These are phyloP conservation scores for Cepaea hortensis DNA, from an alignment of 2,888 invertebrate genomes.

Conservation along the genomic window DNA sequence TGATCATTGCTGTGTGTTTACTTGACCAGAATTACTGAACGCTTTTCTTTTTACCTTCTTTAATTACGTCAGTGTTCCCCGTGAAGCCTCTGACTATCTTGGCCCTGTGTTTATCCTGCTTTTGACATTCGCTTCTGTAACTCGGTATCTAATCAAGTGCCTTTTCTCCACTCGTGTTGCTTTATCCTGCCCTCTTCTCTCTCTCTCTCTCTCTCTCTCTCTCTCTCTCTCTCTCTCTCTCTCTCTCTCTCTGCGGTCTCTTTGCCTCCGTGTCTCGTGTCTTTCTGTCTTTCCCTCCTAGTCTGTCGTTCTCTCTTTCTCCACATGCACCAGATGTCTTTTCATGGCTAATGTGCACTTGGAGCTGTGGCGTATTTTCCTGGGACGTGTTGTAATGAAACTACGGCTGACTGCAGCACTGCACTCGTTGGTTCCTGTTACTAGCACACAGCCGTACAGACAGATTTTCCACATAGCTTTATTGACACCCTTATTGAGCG, in stretches of 20 bases:
- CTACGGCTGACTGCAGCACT: too few relatives aligned
- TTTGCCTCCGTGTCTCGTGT: not conserved
- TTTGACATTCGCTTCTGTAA: too few relatives aligned
- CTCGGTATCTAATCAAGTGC: too few relatives aligned
- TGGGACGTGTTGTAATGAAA: too few relatives aligned
- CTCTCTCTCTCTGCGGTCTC: not conserved
- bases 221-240: not conserved
- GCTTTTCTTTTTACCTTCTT: too few relatives aligned
- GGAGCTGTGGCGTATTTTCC: too few relatives aligned
- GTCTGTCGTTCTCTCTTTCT: not conserved
- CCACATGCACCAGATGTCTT: not conserved
- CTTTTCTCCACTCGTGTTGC: not conserved
- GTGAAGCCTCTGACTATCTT: too few relatives aligned
- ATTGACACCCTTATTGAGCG: not conserved
- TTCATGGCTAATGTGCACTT: too few relatives aligned
- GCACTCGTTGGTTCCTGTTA: too few relatives aligned
- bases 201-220: not conserved
- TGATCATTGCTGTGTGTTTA: too few relatives aligned
- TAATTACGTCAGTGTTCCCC: too few relatives aligned
- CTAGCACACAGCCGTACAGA: not conserved
- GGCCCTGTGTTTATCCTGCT: not conserved
- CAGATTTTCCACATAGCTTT: not conserved
- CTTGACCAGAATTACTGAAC: too few relatives aligned
- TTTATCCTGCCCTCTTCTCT: not conserved
- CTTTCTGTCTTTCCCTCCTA: slow-evolving; percentile 1